A percentile compares a stretch with the other conserved stretches of the same genome.
Evolutionary conservation across 2,888 invertebrate genomes (phyloP).

Genomic region (Tetheella fluctuosa): DNA sequence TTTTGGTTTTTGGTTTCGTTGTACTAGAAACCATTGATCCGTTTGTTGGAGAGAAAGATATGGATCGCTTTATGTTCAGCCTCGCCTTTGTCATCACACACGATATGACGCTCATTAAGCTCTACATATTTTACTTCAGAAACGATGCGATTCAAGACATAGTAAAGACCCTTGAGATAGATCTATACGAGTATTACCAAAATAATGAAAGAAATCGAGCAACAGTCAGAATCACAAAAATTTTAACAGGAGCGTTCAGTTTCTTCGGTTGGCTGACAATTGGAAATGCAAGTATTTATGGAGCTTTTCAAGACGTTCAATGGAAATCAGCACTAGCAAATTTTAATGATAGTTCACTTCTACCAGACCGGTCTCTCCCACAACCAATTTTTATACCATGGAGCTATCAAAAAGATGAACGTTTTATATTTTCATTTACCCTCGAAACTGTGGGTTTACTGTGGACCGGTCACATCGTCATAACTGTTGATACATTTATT

Average conservation of each 20-base stretch:
- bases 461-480: constrained; percentile 79
- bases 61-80: constrained; percentile 78
- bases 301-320: constrained; percentile 65
- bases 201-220: constrained; percentile 56
- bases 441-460: constrained; percentile 71
- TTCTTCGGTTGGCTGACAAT: constrained; percentile 79
- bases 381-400: constrained; percentile 80
- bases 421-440: constrained; percentile 66
- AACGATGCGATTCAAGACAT: constrained; percentile 70
- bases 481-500: constrained; percentile 77
- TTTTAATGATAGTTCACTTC: constrained; percentile 53
- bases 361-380: constrained; percentile 64
- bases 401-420: constrained; percentile 64
- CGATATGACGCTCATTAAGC: constrained; percentile 72
- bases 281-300: constrained; percentile 68
- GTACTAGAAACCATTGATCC: constrained; percentile 78
- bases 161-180: constrained; percentile 66
- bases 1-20: constrained; percentile 76
- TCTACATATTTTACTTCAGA: constrained; percentile 74
- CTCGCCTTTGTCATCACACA: constrained; percentile 78
- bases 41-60: constrained; percentile 73
- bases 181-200: constrained; percentile 66
- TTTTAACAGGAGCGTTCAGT: constrained; percentile 65
- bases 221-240: constrained; percentile 61
- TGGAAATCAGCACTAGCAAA: constrained; percentile 63